Evolutionary conservation across 1,140 invertebrate species (phyloP).

Genomic region (Caerostris darwini): DNA sequence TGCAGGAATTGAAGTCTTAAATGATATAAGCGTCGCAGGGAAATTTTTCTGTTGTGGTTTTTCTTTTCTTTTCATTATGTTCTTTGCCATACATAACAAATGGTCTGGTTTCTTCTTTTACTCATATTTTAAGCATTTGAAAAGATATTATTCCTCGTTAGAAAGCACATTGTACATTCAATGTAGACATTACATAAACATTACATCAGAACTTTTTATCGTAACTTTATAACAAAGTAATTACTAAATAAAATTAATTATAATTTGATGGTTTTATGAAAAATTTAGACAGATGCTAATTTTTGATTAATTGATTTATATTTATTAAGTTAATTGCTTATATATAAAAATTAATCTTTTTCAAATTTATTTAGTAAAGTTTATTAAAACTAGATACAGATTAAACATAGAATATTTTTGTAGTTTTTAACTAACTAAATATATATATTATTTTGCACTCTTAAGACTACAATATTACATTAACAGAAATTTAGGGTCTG

Average conservation of each 20-base stretch:
- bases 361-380: no score
- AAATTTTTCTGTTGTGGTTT: background rate
- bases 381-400: no score
- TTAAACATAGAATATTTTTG: no score
- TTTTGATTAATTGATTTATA: no score
- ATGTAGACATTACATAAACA: background rate
- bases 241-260: background rate
- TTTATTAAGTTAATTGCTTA: no score
- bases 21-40: constrained; percentile 8
- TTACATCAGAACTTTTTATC: background rate
- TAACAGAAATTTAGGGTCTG: no score
- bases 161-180: background rate
- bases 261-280: background rate
- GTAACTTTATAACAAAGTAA: no score
- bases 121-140: background rate
- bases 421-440: no score
- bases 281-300: no score
- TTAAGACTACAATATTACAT: no score
- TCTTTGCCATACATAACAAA: background rate
- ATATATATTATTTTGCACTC: no score
- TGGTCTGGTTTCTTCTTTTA: background rate
- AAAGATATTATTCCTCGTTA: background rate
- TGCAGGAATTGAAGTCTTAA: background rate
- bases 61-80: background rate
- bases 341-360: no score